Evolutionary conservation across 1,140 invertebrate species (phyloP).

Genomic region (Drosophila teissieri): DNA sequence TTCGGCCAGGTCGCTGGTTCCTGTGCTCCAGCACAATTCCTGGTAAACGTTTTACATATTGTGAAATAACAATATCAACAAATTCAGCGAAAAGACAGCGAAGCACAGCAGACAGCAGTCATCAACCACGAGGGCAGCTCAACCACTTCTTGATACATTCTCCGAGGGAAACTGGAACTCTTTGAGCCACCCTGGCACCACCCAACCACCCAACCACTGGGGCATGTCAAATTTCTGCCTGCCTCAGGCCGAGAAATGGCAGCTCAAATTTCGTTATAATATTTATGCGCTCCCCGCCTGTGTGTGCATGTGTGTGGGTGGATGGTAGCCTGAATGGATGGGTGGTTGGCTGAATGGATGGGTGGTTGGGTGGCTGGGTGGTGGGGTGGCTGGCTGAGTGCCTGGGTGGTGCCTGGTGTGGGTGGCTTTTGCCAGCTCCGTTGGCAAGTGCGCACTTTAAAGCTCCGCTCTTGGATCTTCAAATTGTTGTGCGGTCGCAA

Average conservation of each 20-base stretch:
- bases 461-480: conserved; percentile 9
- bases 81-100: conserved; percentile 43
- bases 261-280: conserved; percentile 59
- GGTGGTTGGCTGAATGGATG: conserved; percentile 4
- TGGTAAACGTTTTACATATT: conserved; percentile 73
- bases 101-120: conserved; percentile 7
- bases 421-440: neutral
- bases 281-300: conserved; percentile 42
- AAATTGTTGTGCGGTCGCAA: conserved; percentile 31
- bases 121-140: conserved; percentile 1
- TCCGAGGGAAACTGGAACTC: neutral
- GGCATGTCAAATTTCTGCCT: conserved; percentile 40
- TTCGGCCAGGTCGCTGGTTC: neutral
- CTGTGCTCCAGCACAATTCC: conserved; percentile 37
- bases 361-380: conserved; percentile 13
- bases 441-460: conserved; percentile 38
- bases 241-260: conserved; percentile 39
- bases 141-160: neutral
- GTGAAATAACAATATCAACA: conserved; percentile 68
- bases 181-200: neutral
- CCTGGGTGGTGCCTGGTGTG: neutral
- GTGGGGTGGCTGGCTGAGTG: neutral
- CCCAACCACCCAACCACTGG: neutral
- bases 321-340: conserved; percentile 2
- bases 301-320: neutral